A percentile compares a stretch with the other conserved stretches of the same genome.
These are phyloP conservation scores for Notolabrus celidotus DNA, from an alignment of 2,797 vertebrate genomes.

Conservation along the genomic window DNA sequence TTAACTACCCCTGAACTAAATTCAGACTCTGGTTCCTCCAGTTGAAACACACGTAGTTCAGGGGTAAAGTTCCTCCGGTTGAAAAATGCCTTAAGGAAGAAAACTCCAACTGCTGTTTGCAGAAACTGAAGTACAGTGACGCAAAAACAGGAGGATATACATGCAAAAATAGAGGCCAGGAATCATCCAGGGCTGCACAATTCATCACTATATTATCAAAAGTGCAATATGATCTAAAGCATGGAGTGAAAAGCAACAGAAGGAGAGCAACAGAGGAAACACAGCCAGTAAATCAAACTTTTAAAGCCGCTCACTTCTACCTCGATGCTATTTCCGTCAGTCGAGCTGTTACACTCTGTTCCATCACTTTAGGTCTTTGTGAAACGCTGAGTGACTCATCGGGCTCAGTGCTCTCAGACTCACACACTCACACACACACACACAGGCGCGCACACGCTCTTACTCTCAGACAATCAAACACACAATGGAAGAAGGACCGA, in stretches of 20 bases:
- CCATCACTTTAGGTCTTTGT: slow-evolving; percentile 21
- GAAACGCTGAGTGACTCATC: slow-evolving; percentile 47
- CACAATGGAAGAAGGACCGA: slow-evolving; percentile 4
- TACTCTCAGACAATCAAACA: neutral
- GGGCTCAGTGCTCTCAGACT: slow-evolving; percentile 3
- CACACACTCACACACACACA: neutral
- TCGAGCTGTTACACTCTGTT: slow-evolving; percentile 6
- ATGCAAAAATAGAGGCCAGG: too few species aligned
- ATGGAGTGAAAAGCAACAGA: neutral
- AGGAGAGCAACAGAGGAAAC: neutral
- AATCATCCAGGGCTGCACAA: too few species aligned
- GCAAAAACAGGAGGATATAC: too few species aligned
- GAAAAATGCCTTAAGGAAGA: too few species aligned
- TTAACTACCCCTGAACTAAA: too few species aligned
- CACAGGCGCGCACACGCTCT: slow-evolving; percentile 12
- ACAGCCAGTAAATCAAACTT: slow-evolving; percentile 6
- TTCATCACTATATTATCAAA: too few species aligned
- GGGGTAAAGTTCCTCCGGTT: too few species aligned
- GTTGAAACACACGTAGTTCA: too few species aligned
- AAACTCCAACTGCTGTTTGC: too few species aligned
- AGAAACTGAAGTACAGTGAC: too few species aligned
- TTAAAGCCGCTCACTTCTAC: neutral
- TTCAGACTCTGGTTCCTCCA: too few species aligned
- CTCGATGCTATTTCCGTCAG: slow-evolving; percentile 32
- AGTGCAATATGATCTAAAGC: neutral